Conservation (phyloP, 2,888 invertebrate species). For the Dicycla oo region DNA sequence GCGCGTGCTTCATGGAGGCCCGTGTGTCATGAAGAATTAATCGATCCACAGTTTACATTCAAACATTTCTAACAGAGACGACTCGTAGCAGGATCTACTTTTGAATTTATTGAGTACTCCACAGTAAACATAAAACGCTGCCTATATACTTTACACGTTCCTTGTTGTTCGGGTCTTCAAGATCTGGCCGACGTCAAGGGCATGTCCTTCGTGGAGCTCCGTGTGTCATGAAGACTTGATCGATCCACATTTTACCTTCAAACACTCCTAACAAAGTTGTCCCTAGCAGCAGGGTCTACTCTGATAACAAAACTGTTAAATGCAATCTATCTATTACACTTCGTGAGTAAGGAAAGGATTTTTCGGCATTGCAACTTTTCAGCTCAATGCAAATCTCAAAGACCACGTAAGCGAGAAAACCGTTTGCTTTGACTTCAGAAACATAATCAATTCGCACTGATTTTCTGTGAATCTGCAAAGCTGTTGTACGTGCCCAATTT, state of each 20-base stretch:
- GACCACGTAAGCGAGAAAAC: neutral
- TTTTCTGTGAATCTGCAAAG: constrained; percentile 11
- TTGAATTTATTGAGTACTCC: constrained; percentile 56
- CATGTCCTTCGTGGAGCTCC: constrained; percentile 66
- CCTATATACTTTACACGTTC: constrained; percentile 45
- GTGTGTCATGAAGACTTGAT: constrained; percentile 63
- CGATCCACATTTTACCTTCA: constrained; percentile 63
- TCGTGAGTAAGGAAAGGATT: neutral
- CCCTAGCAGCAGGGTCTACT: neutral
- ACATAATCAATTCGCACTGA: neutral
- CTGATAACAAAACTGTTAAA: constrained; percentile 5
- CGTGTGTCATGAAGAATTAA: constrained; percentile 63
- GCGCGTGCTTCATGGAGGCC: constrained; percentile 64
- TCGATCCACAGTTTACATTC: constrained; percentile 64
- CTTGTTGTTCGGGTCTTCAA: constrained; percentile 55
- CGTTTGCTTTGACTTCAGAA: constrained; percentile 2
- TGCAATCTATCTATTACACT: neutral
- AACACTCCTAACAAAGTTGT: constrained; percentile 50
- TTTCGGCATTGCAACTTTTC: neutral
- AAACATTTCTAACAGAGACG: constrained; percentile 48
- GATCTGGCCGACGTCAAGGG: constrained; percentile 60
- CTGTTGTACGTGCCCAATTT: neutral
- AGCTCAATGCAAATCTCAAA: neutral
- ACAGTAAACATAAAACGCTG: constrained; percentile 41
- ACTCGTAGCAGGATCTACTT: neutral